Conservation (phyloP, 2,888 invertebrate genomes). For the Drosophila falleni region DNA sequence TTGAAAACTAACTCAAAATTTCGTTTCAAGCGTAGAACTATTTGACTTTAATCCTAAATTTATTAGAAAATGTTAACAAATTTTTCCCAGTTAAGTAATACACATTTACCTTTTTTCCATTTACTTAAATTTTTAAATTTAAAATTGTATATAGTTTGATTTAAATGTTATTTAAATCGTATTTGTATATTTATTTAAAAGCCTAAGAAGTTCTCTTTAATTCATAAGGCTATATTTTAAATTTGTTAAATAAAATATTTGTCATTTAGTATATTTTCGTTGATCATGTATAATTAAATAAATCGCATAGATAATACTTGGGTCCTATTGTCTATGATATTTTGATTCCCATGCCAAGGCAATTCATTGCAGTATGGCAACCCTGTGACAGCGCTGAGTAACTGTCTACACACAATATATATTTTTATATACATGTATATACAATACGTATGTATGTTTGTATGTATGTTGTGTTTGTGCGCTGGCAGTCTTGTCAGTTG, state of each 20-base stretch:
- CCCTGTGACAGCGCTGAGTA: conserved; percentile 67
- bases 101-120: background rate
- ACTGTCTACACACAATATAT: conserved; percentile 61
- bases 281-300: background rate
- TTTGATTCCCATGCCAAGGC: conserved; percentile 21
- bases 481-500: conserved; percentile 81
- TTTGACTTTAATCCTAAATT: background rate
- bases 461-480: conserved; percentile 53
- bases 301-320: conserved; percentile 12
- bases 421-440: conserved; percentile 29
- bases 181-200: background rate
- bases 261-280: background rate
- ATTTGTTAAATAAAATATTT: background rate
- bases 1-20: background rate
- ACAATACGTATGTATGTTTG: conserved; percentile 48
- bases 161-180: background rate
- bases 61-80: background rate
- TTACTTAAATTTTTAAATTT: background rate
- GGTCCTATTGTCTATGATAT: conserved; percentile 24
- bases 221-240: background rate
- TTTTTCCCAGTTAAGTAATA: background rate
- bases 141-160: background rate
- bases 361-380: conserved; percentile 61
- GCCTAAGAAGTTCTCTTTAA: background rate
- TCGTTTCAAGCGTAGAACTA: background rate